phyloP scores from a whole-genome alignment of 2,797 vertebrate species.

The Pteropus rufus region DNA sequence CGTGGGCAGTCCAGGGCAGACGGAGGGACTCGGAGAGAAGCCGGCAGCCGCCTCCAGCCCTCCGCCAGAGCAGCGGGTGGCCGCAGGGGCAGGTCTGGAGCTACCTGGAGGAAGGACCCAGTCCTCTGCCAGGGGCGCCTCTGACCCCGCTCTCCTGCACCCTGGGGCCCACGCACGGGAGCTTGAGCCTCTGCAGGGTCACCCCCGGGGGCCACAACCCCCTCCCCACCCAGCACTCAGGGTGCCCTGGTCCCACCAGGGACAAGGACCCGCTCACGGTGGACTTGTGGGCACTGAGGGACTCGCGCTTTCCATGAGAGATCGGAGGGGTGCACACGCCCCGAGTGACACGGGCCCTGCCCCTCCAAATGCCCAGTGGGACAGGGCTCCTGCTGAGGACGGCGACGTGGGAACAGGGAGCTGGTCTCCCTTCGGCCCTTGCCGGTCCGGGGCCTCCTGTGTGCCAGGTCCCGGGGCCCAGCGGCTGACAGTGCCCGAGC shows the following conservation, averaged over 20 bases:
- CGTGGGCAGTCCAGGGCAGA: neutral
- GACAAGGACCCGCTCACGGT: neutral
- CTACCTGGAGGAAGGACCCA: neutral
- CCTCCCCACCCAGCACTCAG: neutral
- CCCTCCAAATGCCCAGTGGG: neutral
- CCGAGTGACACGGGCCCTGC: neutral
- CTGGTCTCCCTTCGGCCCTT: neutral
- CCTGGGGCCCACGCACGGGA: neutral
- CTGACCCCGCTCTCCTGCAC: fast-evolving
- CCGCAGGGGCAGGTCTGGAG: neutral
- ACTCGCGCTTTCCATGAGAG: neutral
- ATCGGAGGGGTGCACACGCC: fast-evolving
- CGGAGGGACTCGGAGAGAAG: neutral
- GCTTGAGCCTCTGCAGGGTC: fast-evolving
- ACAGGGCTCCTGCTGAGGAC: neutral
- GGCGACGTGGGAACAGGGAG: neutral
- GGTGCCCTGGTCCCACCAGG: neutral
- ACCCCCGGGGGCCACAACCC: too few species aligned
- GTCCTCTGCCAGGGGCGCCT: neutral
- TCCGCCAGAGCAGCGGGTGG: neutral
- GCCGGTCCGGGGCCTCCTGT: too few species aligned
- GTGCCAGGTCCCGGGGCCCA: neutral
- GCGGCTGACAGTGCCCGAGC: fast-evolving
- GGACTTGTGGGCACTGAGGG: neutral
- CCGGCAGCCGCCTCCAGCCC: neutral